Evolutionary conservation across 1,140 invertebrate species (phyloP).

Genomic region (Octopus bimaculoides): DNA sequence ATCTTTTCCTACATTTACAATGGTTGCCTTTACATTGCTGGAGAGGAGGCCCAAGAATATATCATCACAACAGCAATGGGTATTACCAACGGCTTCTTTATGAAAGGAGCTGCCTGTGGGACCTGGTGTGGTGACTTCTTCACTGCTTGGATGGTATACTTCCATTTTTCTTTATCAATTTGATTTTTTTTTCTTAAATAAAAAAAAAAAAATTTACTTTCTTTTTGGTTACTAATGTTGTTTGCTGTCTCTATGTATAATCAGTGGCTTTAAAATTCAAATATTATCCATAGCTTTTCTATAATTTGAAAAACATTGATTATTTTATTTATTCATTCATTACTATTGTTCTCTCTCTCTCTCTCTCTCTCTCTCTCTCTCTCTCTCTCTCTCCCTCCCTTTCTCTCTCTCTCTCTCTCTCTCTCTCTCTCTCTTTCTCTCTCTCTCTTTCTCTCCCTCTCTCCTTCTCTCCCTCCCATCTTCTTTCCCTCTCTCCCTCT

Average conservation of each 20-base stretch:
- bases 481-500: background rate
- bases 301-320: too few relatives aligned
- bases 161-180: background rate
- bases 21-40: conserved; percentile 56
- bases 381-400: background rate
- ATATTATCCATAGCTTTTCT: too few relatives aligned
- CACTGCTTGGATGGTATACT: conserved; percentile 61
- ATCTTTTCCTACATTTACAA: conserved; percentile 63
- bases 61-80: conserved; percentile 54
- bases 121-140: conserved; percentile 65
- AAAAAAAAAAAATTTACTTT: conserved; percentile 1
- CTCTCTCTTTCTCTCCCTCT: conserved; percentile 11
- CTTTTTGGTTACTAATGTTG: conserved; percentile 2
- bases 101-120: conserved; percentile 63
- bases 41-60: conserved; percentile 51
- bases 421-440: conserved; percentile 10
- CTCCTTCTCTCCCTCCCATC: background rate
- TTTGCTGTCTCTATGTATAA: background rate
- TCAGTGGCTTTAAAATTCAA: too few relatives aligned
- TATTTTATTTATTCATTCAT: background rate
- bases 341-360: background rate
- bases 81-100: conserved; percentile 56
- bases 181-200: background rate
- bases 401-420: conserved; percentile 5
- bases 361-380: background rate